phyloP scores from a whole-genome alignment of 1,140 invertebrate genomes.

The Drosophila nigrodunni region DNA sequence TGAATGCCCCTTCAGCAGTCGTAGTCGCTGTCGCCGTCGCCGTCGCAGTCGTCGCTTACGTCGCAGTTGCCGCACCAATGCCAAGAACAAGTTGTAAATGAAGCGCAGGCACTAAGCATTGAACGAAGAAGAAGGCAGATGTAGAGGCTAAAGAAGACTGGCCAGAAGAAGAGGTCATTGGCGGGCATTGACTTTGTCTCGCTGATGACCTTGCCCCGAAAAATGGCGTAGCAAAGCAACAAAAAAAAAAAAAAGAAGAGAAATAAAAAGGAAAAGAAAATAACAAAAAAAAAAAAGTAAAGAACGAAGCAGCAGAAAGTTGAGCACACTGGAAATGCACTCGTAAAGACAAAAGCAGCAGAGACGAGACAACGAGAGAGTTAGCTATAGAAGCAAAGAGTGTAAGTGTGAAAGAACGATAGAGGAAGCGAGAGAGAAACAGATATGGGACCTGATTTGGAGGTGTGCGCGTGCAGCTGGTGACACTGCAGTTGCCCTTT shows the following conservation, averaged over 20 bases:
- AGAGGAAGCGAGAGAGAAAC: neutral
- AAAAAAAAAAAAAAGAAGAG: conserved; percentile 26
- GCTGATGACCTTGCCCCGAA: conserved; percentile 84
- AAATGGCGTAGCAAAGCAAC: conserved; percentile 73
- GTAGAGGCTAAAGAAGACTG: conserved; percentile 24
- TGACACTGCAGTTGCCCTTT: conserved; percentile 57
- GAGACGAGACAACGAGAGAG: conserved; percentile 4
- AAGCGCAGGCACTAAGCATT: conserved; percentile 47
- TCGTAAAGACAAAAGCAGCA: conserved; percentile 38
- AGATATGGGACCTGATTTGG: conserved; percentile 20
- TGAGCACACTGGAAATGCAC: conserved; percentile 53
- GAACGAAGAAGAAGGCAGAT: conserved; percentile 35
- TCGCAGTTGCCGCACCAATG: conserved; percentile 44
- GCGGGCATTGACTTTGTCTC: conserved; percentile 84
- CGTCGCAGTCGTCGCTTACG: neutral
- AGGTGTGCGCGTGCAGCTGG: conserved; percentile 65
- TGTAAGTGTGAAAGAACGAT: conserved; percentile 1
- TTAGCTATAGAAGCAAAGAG: conserved; percentile 5
- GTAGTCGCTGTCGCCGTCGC: neutral
- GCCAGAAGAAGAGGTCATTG: conserved; percentile 79
- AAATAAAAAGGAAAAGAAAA: conserved; percentile 9
- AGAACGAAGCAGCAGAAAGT: conserved; percentile 46
- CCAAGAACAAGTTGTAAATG: conserved; percentile 83
- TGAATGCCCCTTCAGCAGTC: conserved; percentile 48
- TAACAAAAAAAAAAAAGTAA: conserved; percentile 13